Evolutionary conservation across 2,113 vertebrate species (phyloP).

Genomic region (Lepidiolamprologus cunningtoni): DNA sequence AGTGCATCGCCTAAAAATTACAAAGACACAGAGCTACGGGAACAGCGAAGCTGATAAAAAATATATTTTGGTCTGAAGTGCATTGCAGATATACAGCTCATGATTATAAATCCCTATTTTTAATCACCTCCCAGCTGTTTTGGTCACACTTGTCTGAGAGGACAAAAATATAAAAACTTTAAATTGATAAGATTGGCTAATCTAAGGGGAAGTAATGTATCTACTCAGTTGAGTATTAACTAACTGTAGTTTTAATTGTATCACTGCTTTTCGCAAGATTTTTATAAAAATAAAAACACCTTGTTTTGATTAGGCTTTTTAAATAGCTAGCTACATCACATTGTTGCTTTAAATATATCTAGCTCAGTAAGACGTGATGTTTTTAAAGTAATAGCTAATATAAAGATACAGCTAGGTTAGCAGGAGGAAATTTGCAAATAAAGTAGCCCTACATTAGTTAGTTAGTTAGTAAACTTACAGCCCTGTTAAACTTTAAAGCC

Average conservation of each 20-base stretch:
- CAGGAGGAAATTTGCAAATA: neutral
- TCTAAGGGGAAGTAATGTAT: neutral
- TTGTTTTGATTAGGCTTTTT: neutral
- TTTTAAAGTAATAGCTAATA: neutral
- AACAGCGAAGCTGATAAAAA: neutral
- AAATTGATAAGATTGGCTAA: neutral
- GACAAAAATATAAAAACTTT: neutral
- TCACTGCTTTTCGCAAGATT: neutral
- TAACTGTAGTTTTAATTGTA: neutral
- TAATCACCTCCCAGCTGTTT: neutral
- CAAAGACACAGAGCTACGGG: neutral
- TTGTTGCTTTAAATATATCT: neutral
- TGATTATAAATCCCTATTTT: neutral
- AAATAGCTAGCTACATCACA: neutral
- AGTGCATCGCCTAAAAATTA: neutral
- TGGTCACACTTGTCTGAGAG: neutral
- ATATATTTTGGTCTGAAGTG: rapidly evolving
- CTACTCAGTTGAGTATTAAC: neutral
- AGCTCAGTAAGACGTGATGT: neutral
- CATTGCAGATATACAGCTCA: neutral
- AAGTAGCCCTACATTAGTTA: neutral
- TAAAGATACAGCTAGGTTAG: neutral
- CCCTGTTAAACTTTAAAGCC: neutral
- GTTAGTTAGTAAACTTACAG: neutral
- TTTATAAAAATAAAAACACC: neutral